Evolutionary conservation across 2,797 vertebrate genomes (phyloP), one percentile per base, ranked within the genome.

Genomic region (Hemibagrus guttatus): DNA sequence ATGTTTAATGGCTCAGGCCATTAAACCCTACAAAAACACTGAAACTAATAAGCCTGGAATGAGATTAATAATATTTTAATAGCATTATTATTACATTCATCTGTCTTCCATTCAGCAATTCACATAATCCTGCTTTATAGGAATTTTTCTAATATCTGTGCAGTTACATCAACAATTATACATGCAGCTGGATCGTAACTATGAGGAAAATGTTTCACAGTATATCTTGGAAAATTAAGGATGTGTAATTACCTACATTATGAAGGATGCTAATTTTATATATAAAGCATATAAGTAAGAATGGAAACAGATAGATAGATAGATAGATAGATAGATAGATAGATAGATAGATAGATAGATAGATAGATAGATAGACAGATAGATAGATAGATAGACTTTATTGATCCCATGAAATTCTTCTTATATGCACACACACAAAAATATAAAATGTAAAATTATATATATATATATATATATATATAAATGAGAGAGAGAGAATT

Each of bases 81-180:
- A 54, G 74, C 52, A 78, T 56, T 78, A 78, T 14, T 39, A 61
- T 61, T 80, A 59, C 12, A 59, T 39, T 80, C 28, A 79, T 79
- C 54, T 58, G 28, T 58, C 28, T 35, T 79, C 56, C 12, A 26
- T 80, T 80, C 54, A 80, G 26, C 56, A 80, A 35, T 21, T 78
- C 28, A 35, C 17, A 19, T 39, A 59, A 39, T 59, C 56, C 5
- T 59, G 35, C 4, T 59, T 35, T 23, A 58, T 59, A 35, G 35
- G 35, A 79, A 79, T 58, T 19, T 26, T 19, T 59, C 17, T 58
- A 79, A 79, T 58, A 79, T 79, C 19, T 61, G 11, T 80, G 54
- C 31, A 59, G 31, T 59, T 39, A 61, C 31, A 42, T 39, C 35
- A 80, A 39, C 76, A 58, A 61, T 61, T 39, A 61, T 16, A 3